phyloP scores from a whole-genome alignment of 1,140 invertebrate species.

The Scaptodrosophila lebanonensis region DNA sequence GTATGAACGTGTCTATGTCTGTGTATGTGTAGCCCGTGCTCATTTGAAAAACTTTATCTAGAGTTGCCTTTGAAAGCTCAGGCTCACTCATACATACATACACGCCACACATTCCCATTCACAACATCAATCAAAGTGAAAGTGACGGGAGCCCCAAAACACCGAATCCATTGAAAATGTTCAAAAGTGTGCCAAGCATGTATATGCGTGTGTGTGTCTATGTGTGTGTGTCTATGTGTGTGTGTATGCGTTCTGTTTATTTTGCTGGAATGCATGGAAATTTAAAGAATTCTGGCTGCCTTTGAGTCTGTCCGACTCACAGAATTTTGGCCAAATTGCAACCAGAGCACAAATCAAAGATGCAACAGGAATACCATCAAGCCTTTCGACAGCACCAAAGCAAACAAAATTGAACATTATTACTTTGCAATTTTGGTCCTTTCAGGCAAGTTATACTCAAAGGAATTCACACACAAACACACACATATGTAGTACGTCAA shows the following conservation, averaged over 20 bases:
- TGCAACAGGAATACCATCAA: constrained; percentile 11
- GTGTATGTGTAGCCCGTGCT: constrained; percentile 13
- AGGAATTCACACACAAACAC: constrained; percentile 53
- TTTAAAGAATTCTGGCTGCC: constrained; percentile 6
- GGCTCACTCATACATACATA: background rate
- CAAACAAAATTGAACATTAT: constrained; percentile 39
- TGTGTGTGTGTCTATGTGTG: background rate
- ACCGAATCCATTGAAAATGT: constrained; percentile 53
- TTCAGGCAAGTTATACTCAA: constrained; percentile 33
- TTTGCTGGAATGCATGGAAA: constrained; percentile 27
- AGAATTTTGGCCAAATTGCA: constrained; percentile 18
- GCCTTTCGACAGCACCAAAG: constrained; percentile 17
- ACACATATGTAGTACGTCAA: too few relatives aligned
- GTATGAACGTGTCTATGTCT: constrained; percentile 4
- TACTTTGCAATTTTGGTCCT: constrained; percentile 48
- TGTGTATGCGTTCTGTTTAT: constrained; percentile 32
- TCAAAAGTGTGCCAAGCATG: constrained; percentile 54
- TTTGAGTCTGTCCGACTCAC: constrained; percentile 12
- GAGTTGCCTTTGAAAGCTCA: constrained; percentile 21
- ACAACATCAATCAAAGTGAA: constrained; percentile 60
- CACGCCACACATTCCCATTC: background rate
- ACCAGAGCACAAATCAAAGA: background rate
- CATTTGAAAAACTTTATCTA: constrained; percentile 39
- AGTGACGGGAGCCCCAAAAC: constrained; percentile 36
- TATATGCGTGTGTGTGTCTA: constrained; percentile 1